phyloP scores from a whole-genome alignment of 1,140 invertebrate genomes.

The Leguminivora glycinivorella region DNA sequence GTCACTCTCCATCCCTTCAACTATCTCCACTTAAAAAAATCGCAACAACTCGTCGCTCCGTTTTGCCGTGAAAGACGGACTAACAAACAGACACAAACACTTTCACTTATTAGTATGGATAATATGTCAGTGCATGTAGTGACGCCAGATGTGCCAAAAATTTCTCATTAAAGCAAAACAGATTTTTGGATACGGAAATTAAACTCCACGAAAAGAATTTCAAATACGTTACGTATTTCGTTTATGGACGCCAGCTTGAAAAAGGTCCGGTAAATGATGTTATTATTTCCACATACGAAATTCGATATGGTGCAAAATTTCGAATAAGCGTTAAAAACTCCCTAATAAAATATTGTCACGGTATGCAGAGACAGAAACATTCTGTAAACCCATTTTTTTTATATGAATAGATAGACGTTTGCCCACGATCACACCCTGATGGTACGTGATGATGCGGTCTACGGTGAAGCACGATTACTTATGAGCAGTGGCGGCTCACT shows the following conservation, averaged over 20 bases:
- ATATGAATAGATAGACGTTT: no score
- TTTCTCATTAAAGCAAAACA: background rate
- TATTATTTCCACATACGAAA: background rate
- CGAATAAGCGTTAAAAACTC: background rate
- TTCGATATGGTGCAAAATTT: background rate
- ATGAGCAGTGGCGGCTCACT: no score
- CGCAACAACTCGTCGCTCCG: no score
- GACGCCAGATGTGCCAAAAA: slow-evolving; percentile 3
- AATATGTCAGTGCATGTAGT: background rate
- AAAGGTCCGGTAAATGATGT: background rate
- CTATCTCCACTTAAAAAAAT: no score
- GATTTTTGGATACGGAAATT: background rate
- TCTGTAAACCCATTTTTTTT: no score
- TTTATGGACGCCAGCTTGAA: background rate
- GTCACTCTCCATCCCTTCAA: no score
- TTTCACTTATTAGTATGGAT: background rate
- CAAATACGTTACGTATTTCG: background rate
- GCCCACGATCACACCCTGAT: no score
- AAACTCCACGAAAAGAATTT: background rate
- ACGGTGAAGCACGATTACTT: no score
- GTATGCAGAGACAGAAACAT: no score
- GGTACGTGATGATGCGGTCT: no score
- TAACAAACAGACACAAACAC: no score
- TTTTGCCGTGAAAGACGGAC: no score
- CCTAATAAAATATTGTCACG: background rate